Percentiles rank a stretch among this genome's conserved stretches.
These are phyloP conservation scores for Albula goreensis DNA, from an alignment of 2,113 vertebrate species.

Conservation along the genomic window DNA sequence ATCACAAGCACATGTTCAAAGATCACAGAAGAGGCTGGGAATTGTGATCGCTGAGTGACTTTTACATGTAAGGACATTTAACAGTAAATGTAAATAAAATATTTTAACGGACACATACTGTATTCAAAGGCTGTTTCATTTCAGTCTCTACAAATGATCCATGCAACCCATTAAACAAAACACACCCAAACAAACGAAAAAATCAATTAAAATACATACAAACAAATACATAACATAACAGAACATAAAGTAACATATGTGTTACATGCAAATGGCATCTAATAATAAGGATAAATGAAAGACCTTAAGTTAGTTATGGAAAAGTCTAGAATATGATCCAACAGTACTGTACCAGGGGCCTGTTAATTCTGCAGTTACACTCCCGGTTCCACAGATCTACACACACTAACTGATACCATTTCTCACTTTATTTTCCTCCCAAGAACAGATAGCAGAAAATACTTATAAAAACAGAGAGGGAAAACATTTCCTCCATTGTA, in stretches of 20 bases:
- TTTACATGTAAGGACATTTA: conserved; percentile 5
- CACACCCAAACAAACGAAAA: conserved; percentile 45
- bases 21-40: conserved; percentile 55
- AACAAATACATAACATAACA: conserved; percentile 34
- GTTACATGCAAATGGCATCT: conserved; percentile 68
- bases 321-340: conserved; percentile 1
- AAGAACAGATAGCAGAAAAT: conserved; percentile 8
- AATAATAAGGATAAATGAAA: conserved; percentile 61
- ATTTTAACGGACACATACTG: conserved; percentile 27
- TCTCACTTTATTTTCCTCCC: not conserved
- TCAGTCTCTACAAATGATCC: conserved; percentile 44
- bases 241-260: conserved; percentile 52
- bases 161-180: conserved; percentile 61
- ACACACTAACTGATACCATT: not conserved
- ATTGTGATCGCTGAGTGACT: conserved; percentile 23
- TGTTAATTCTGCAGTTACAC: not conserved
- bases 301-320: conserved; percentile 69
- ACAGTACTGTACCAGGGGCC: not conserved
- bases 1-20: conserved; percentile 56
- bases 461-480: not conserved
- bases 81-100: conserved; percentile 15
- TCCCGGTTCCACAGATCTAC: not conserved
- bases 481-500: conserved; percentile 39
- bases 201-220: conserved; percentile 48
- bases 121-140: conserved; percentile 42